Evolutionary conservation across 2,797 vertebrate species (phyloP).

Genomic region (Myiotriccus ornatus): DNA sequence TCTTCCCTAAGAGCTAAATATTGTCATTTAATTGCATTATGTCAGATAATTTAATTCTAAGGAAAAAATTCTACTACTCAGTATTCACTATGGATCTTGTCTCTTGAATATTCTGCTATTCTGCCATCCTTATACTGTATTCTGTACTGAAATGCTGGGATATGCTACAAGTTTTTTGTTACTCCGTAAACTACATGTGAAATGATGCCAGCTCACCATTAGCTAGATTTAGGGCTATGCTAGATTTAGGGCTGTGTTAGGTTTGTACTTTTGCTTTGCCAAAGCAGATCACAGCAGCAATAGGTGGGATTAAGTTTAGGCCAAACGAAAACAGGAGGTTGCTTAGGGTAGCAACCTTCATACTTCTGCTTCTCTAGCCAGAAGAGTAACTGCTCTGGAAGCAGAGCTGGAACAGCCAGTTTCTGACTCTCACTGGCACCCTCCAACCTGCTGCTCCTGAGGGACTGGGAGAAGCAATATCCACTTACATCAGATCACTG

Average conservation of each 20-base stretch:
- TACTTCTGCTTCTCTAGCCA: background rate
- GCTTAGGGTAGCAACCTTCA: background rate
- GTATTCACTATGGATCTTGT: background rate
- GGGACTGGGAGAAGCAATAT: background rate
- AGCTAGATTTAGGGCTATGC: background rate
- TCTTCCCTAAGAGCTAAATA: background rate
- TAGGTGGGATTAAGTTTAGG: background rate
- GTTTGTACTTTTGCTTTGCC: background rate
- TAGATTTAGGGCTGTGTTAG: background rate
- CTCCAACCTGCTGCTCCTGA: background rate
- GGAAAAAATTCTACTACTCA: background rate
- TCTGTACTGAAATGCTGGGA: background rate
- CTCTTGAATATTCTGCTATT: background rate
- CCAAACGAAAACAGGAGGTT: background rate
- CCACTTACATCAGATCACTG: background rate
- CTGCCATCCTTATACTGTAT: background rate
- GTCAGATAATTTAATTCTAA: background rate
- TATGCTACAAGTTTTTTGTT: background rate
- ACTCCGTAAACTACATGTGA: background rate
- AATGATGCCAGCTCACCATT: background rate
- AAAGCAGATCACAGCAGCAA: background rate
- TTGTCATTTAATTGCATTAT: slow-evolving; percentile 5
- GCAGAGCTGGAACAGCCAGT: background rate
- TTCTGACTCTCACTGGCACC: background rate
- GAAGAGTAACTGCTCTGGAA: background rate